A percentile compares a stretch with the other conserved stretches of the same genome.
Conservation (phyloP, 2,888 invertebrate species). For the Entomobrya multifasciata region DNA sequence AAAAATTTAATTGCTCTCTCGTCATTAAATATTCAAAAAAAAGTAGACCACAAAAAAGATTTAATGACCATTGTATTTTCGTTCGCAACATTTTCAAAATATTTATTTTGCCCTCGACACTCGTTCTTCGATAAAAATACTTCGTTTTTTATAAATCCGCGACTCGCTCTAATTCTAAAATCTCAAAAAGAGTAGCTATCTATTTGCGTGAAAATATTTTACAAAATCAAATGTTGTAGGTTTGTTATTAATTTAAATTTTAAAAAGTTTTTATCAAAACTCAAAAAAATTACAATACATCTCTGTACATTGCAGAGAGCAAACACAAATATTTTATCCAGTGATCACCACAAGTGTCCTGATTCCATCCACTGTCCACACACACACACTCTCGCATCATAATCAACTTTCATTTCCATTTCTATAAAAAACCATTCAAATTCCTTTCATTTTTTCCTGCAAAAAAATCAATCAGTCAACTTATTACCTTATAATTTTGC, state of each 20-base stretch:
- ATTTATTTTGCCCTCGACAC: no score
- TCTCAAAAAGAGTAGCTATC: no score
- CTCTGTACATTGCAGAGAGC: not conserved
- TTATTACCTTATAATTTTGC: not conserved
- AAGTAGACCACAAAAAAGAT: not conserved
- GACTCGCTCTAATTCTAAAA: no score
- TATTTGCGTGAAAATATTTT: no score
- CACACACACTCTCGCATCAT: no score
- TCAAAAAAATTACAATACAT: not conserved
- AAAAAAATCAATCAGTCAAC: not conserved
- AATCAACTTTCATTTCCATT: not conserved
- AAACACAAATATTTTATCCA: not conserved
- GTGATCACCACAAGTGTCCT: slow-evolving; percentile 69
- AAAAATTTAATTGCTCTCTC: not conserved
- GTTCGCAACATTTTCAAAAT: not conserved
- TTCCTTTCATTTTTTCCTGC: not conserved
- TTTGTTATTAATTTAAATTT: not conserved
- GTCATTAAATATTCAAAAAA: not conserved
- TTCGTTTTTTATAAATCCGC: no score
- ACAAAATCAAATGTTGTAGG: not conserved
- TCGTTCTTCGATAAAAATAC: no score
- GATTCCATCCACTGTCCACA: slow-evolving; percentile 71
- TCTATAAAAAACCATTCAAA: not conserved
- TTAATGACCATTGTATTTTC: not conserved
- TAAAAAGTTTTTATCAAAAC: not conserved